Percentiles rank a stretch among this genome's conserved stretches.
phyloP scores from a whole-genome alignment of 1,140 invertebrate genomes.

The Ceratitis capitata region DNA sequence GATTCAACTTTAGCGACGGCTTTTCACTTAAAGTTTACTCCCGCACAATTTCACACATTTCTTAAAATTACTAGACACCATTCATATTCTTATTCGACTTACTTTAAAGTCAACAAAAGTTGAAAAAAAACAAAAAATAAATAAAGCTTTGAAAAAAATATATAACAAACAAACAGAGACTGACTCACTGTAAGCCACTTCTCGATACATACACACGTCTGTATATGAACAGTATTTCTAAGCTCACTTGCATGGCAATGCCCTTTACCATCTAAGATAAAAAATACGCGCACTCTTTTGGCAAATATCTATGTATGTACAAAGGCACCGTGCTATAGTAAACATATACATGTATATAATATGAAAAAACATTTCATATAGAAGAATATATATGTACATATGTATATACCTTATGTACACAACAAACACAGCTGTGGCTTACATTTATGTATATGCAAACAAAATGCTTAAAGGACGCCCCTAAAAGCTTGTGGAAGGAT shows the following conservation, averaged over 20 bases:
- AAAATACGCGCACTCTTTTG: background rate
- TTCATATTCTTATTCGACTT: background rate
- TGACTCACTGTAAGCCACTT: slow-evolving; percentile 24
- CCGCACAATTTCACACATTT: background rate
- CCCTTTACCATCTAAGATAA: slow-evolving; percentile 62
- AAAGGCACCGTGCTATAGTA: background rate
- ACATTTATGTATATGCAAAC: background rate
- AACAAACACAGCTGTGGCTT: background rate
- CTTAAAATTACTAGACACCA: background rate
- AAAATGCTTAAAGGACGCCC: background rate
- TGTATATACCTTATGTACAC: background rate
- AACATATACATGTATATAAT: background rate
- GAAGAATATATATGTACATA: background rate
- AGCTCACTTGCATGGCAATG: slow-evolving; percentile 53
- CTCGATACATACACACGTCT: background rate
- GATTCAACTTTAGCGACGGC: background rate
- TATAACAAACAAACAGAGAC: slow-evolving; percentile 50
- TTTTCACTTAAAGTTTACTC: background rate
- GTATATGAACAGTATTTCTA: slow-evolving; percentile 23
- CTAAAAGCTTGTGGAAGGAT: background rate
- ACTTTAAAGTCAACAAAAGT: slow-evolving; percentile 9
- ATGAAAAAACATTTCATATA: background rate
- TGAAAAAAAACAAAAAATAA: background rate
- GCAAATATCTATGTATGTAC: too few species aligned
- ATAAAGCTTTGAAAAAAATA: too few species aligned